Base-by-base conservation (phyloP, 2,888 invertebrate genomes). In the Phragmatobia fuliginosa region DNA sequence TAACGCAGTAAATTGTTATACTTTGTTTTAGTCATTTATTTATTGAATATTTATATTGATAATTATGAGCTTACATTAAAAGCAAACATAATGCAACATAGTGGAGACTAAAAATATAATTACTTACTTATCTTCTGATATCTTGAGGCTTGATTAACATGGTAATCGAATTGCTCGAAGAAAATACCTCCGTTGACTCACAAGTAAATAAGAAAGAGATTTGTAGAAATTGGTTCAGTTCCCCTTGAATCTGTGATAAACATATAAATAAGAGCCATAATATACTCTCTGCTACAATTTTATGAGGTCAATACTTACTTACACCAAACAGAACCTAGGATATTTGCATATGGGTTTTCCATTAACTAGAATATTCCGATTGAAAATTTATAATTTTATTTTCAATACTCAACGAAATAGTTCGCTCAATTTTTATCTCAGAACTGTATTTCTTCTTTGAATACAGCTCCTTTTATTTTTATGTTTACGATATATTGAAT, bases 161-260 rank as follows among this genome's bases (percentile, higher is more conserved):
- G 62, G 68, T 77, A 73, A 80, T 79, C 71, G 77, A 79, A 81
- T 81, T 77, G 74, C 72, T 81, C 70, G 72, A 72, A 72, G 73
- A 77, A 81, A 81, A 75, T 75, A 70, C 75, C 59, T 56, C 71
- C 70, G 66, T 79, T 74, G 77, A 72, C 73, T 81, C 63, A 68
- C 72, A 72, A 73, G 73, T 75, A 79, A 75, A 80, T 77, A 75
- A 79, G 73, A 77, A 70, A 75, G 72, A 74, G 80, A 79, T 79
- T 77, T 81, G 77, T 74, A 60, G 69, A 75, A 80, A 80, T 81
- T 77, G 73, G 72, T 62, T 45, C 79, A 81, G 81, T 81, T 72
- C 70, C 74, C 61, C 67, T 66, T 69, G 71, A 66, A 65, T 38
- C 72, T 70, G 73, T 74, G 64, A 75, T 74, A 75, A 76, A 79